Evolutionary conservation across 2,797 vertebrate genomes (phyloP), one percentile per base, ranked within the genome.

Genomic region (Pangasius krempfi): DNA sequence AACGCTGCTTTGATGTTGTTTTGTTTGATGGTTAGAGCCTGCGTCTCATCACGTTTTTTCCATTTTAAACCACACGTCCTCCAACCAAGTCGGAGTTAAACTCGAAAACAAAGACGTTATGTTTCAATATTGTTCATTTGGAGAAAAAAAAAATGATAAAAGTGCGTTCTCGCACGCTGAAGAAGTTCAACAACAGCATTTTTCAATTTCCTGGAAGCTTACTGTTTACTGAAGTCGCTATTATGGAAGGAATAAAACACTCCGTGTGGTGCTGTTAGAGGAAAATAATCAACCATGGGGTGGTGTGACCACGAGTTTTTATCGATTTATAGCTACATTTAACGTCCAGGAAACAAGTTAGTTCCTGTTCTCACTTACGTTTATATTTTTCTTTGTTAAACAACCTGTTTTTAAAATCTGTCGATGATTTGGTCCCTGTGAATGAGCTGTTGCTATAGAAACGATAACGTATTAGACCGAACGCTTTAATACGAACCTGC

Each of bases 1-100:
- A 27, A 16, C 5, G 58, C 30, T 33, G 73, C 91, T 92, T 92
- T 92, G 90, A 92, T 90, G 88, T 91, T 75, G 68, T 68, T 54
- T 1, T 84, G 83, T 84, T 84, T 85, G 84, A 70, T 72, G 64
- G 64, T 56, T 54, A 1, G n/a, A 58, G 54, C 4, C 30, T 60
- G 79, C 20, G 20, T 25, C 54, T 40, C 54, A 81, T 81, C 79
- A 81, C 12, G 33, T 25, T 40, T 60, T 78, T 33, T 64, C 78
- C 40, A 33, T 27, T 44, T 33, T 5, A 50, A 73, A 27, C 30
- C 44, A 3, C 78, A 56, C 27, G 78, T 87, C 78, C 86, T 72
- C 4, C 12, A 72, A 87, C 56, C 64, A 16, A 73, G 64, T 30
- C 52, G n/a, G 50, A 79, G 76, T 79, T 30, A 9, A 33, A 79